Base-by-base conservation (phyloP, 2,888 invertebrate species). In the Merodon equestris region DNA sequence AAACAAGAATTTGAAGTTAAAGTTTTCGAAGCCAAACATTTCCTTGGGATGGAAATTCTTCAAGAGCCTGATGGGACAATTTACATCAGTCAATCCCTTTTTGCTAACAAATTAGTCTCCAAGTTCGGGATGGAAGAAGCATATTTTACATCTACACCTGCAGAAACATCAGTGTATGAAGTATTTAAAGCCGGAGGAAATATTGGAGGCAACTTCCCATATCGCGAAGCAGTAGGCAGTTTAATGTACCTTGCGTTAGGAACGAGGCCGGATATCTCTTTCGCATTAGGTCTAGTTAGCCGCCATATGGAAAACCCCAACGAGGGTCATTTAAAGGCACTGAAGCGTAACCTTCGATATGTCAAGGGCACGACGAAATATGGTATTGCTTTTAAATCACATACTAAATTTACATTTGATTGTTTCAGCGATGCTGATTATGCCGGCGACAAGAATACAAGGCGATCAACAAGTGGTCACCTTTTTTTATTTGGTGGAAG, bases 151-250 rank as follows among this genome's bases (percentile, higher is more conserved):
- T 18, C 19, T 9, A 19, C 27, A n/a, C 48, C 48, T 17, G 15
- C n/a, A 19, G 48, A 48, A 51, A n/a, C 12, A n/a, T 40, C 40
- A 40, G n/a, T n/a, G n/a, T 10, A n/a, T 9, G 10, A 40, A 40
- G 12, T 27, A 27, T 27, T 27, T 27, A 27, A 27, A 2, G 27
- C 27, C 27, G 12, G 27, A 27, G 27, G 27, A 4, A 7, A 27
- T 7, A 27, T 27, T 7, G 27, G 27, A 27, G 27, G 3, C 10
- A 40, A 40, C 10, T 54, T n/a, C 34, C 56, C 73, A 4, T 47
- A 44, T 19, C 40, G 64, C 36, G 73, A 58, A 47, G 73, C 60
- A 27, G 66, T 73, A 15, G 73, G 73, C 1, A 73, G 60, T 18
- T 19, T 73, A 1, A 66, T 66, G 74, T 74, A 66, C 18, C 56